Evolutionary conservation across 2,113 vertebrate genomes (phyloP).

Genomic region (Centrocercus urophasianus): DNA sequence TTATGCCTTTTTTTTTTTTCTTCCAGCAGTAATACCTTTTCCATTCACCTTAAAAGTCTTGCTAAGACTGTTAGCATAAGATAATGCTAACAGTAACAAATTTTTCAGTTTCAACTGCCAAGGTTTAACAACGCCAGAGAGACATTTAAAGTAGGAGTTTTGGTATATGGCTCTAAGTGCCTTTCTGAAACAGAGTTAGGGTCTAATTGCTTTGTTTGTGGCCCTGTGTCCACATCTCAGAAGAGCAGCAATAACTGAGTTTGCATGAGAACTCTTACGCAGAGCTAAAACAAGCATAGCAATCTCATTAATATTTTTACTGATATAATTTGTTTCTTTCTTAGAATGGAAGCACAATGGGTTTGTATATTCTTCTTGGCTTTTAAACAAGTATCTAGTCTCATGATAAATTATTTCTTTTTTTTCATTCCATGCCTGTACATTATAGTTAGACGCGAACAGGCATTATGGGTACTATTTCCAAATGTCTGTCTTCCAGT

Average conservation of each 20-base stretch:
- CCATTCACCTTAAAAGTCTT: not conserved
- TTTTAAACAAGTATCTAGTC: not conserved
- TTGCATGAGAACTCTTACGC: not conserved
- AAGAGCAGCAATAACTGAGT: not conserved
- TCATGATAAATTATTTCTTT: not conserved
- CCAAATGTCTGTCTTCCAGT: not conserved
- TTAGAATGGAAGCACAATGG: not conserved
- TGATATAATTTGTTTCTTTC: not conserved
- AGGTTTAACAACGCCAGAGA: not conserved
- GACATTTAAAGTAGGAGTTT: not conserved
- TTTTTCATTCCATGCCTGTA: not conserved
- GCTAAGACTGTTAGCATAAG: not conserved
- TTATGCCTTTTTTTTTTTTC: not conserved
- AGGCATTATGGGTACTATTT: not conserved
- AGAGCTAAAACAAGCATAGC: not conserved
- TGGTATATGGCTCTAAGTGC: not conserved
- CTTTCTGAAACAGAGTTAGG: not conserved
- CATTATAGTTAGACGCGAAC: not conserved
- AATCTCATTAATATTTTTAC: not conserved
- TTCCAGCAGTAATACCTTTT: not conserved
- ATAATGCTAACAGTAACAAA: not conserved
- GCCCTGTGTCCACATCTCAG: not conserved
- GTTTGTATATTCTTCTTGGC: not conserved
- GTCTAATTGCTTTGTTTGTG: rapidly evolving
- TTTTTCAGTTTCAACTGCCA: not conserved